These are phyloP conservation scores for Mesitornis unicolor DNA, from an alignment of 2,113 vertebrate genomes.

Conservation along the genomic window DNA sequence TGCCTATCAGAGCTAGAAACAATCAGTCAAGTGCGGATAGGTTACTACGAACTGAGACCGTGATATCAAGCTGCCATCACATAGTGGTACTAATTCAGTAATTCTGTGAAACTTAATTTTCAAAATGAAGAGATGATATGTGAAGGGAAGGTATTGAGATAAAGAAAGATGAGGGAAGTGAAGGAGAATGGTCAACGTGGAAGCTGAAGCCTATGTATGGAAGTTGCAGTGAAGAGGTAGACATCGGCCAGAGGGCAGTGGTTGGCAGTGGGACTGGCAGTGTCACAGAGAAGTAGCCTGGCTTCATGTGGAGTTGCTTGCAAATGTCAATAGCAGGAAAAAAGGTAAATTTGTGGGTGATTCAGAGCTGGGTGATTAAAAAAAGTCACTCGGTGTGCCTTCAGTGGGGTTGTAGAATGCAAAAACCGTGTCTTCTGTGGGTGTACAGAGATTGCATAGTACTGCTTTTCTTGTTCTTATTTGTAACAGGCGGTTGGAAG, in stretches of 20 bases:
- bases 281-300: background rate
- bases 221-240: background rate
- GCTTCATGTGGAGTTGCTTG: background rate
- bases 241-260: background rate
- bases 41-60: background rate
- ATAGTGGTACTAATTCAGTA: background rate
- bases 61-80: background rate
- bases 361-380: background rate
- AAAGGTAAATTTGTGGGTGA: background rate
- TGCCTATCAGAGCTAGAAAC: background rate
- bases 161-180: background rate
- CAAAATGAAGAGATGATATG: background rate
- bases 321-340: background rate
- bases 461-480: background rate
- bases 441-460: background rate
- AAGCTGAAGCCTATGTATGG: background rate
- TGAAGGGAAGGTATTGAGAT: background rate
- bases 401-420: background rate
- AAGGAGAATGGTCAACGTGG: accelerated
- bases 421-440: background rate
- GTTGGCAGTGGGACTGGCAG: background rate
- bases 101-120: background rate
- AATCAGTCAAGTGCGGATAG: background rate
- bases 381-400: background rate
- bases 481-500: background rate